Percentiles rank a stretch among this genome's conserved stretches.
These are phyloP conservation scores for Mastomys natalensis DNA, from an alignment of 2,113 vertebrate genomes.

Conservation along the genomic window DNA sequence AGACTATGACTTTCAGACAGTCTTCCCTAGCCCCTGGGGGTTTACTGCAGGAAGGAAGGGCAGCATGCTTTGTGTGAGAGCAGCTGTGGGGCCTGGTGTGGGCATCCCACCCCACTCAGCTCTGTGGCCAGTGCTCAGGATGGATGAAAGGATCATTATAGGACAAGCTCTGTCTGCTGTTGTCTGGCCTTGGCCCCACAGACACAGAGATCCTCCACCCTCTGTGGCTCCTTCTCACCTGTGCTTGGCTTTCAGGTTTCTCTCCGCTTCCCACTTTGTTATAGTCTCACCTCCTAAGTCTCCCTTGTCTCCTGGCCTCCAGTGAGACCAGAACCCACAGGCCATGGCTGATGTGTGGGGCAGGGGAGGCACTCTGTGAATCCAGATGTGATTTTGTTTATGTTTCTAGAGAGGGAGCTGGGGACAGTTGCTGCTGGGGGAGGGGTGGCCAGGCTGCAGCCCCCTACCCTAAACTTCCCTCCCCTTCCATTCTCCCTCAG, in stretches of 20 bases:
- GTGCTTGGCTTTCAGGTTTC: neutral
- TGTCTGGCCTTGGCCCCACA: neutral
- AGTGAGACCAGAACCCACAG: constrained; percentile 63
- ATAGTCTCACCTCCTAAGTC: neutral
- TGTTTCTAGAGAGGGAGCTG: constrained; percentile 76
- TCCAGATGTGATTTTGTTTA: constrained; percentile 82
- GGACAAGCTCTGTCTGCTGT: neutral
- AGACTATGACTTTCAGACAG: neutral
- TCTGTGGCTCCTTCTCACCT: neutral
- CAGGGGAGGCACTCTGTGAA: constrained; percentile 64
- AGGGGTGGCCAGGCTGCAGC: constrained; percentile 61
- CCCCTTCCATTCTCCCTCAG: neutral
- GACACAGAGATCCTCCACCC: neutral
- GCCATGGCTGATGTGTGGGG: constrained; percentile 72
- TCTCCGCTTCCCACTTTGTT: neutral
- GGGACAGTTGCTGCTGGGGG: constrained; percentile 67
- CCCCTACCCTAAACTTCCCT: neutral
- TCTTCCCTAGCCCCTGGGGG: neutral
- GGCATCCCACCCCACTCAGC: neutral
- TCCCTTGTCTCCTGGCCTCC: constrained; percentile 64
- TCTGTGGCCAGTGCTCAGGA: neutral
- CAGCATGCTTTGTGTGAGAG: neutral
- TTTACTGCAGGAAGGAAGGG: neutral
- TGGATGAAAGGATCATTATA: neutral
- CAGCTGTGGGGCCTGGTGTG: neutral